Conservation (phyloP, 2,888 invertebrate genomes). For the Drosophila mercatorum region DNA sequence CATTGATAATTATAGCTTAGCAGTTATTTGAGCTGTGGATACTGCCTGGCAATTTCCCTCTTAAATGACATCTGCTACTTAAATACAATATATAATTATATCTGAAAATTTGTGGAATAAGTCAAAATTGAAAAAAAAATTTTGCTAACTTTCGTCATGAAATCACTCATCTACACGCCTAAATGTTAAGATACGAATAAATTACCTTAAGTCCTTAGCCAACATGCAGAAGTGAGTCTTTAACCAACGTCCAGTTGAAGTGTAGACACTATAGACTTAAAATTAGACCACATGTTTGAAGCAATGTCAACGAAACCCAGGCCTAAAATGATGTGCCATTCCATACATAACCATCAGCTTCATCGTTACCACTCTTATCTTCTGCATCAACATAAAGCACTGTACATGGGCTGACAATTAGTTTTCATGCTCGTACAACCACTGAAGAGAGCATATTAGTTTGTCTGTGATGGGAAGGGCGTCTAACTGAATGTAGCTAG, state of each 20-base stretch:
- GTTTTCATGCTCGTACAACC: neutral
- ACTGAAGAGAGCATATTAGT: neutral
- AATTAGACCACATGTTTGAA: neutral
- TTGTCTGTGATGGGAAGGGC: too few species aligned
- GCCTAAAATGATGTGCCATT: neutral
- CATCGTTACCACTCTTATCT: neutral
- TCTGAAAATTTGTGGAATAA: neutral
- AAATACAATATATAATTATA: neutral
- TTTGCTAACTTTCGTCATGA: neutral
- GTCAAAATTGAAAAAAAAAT: neutral
- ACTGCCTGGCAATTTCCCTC: neutral
- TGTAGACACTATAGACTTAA: neutral
- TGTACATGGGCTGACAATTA: neutral
- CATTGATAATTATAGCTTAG: neutral
- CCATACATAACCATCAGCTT: neutral
- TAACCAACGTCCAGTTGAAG: neutral
- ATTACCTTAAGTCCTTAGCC: too few species aligned
- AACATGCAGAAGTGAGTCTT: neutral
- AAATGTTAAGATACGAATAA: too few species aligned
- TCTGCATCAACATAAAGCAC: neutral
- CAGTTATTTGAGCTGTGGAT: neutral
- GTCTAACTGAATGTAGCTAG: neutral
- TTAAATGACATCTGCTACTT: neutral
- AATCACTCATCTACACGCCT: neutral
- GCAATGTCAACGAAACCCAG: neutral